These are phyloP conservation scores for Coenobita brevimanus DNA, from an alignment of 1,140 invertebrate genomes.

Conservation along the genomic window DNA sequence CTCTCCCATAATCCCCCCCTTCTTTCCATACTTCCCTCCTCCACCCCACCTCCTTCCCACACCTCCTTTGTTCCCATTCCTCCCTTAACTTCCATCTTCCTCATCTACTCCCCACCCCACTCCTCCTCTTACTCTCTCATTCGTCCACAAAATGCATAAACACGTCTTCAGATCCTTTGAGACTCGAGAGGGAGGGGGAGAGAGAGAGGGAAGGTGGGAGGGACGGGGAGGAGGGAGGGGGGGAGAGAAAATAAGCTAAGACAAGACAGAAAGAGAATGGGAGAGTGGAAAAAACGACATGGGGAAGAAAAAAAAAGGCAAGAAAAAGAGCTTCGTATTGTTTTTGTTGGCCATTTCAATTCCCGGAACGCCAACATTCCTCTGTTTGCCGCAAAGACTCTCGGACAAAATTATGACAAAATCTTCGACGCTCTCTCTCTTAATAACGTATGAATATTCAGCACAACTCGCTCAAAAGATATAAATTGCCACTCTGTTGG, in stretches of 20 bases:
- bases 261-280: slow-evolving; percentile 8
- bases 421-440: slow-evolving; percentile 40
- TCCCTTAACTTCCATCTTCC: too few species aligned
- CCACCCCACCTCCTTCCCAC: too few species aligned
- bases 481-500: slow-evolving; percentile 65
- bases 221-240: not conserved
- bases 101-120: not conserved
- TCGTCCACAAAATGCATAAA: slow-evolving; percentile 15
- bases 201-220: not conserved
- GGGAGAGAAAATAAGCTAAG: not conserved
- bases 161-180: slow-evolving; percentile 32
- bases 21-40: too few species aligned
- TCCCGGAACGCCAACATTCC: slow-evolving; percentile 57
- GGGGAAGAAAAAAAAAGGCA: not conserved
- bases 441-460: slow-evolving; percentile 67
- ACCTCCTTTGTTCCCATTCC: too few species aligned
- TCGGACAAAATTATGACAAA: slow-evolving; percentile 57
- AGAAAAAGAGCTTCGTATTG: slow-evolving; percentile 12
- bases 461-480: slow-evolving; percentile 50
- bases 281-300: not conserved
- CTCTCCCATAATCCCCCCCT: too few species aligned
- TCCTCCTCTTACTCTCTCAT: not conserved
- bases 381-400: slow-evolving; percentile 53
- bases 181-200: not conserved
- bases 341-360: slow-evolving; percentile 61